Evolutionary conservation across 1,140 invertebrate genomes (phyloP), one percentile per base, ranked within the genome.

Genomic region (Aphaenogaster rudis): DNA sequence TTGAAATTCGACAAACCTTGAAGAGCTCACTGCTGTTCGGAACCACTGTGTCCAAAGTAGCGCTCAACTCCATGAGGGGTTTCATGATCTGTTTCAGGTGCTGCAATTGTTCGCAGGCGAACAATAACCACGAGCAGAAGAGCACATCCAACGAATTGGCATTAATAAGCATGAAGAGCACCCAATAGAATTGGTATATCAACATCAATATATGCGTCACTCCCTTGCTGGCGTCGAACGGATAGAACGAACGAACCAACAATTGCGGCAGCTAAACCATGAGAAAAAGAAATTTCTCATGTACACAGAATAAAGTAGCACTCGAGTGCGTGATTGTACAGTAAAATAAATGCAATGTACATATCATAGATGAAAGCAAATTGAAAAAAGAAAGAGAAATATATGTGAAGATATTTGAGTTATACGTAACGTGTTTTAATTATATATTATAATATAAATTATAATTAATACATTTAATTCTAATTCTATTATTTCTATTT

Each of bases 71-170:
- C 97, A 98, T 98, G 36, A 98, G 93, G 0, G 97, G 97, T 88
- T 98, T 97, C 97, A 98, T 97, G 61, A 98, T 98, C 64, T 97
- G 97, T 90, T 98, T 98, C 7, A 98, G 94, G 95, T 98, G 98
- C 92, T 97, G 97, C 13, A 98, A 93, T 91, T 98, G 98, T 91
- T 98, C 98, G 89, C 98, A 98, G 0, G 97, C 97, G 88, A 98
- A 98, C 48, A 98, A 97, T 59, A 98, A 91, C 97, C 97, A 98
- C 1, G 97, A 98, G 90, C 97, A 98, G 95, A 98, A 98, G 84
- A 98, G 94, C 0, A 97, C 96, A 91, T 98, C 98, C 63, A 97
- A 91, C 1, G 97, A 95, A 92, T 98, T 98, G 0, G 97, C 96
- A 39, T 98, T 97, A 0, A 96, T 91, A 95, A 98, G 96, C 0